Evolutionary conservation across 2,797 vertebrate species (phyloP), one percentile per base, ranked within the genome.

Genomic region (Iguana delicatissima): DNA sequence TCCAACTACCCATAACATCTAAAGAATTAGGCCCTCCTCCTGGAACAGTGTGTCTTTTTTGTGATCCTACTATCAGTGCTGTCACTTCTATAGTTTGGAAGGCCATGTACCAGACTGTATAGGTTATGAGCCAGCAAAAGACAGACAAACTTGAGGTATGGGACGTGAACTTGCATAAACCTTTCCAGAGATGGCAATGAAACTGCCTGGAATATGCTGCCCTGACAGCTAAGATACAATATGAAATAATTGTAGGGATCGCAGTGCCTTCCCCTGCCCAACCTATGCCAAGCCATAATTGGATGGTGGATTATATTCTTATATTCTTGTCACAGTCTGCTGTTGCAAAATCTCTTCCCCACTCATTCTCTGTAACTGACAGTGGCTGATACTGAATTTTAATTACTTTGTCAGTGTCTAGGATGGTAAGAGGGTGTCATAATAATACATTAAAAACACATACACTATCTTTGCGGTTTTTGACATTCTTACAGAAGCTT

Each of bases 211-310:
- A 20, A 26, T 46, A 6, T 52, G 35, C 20, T 76, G 42, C 20
- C 32, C 64, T 89, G 82, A 85, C 82, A 88, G 83, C 7, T 89
- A 89, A 82, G 79, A 77, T 77, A 59, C 46, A 89, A 69, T 85
- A 84, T 91, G 67, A 82, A 89, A 57, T 74, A 89, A 86, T 52
- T 76, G 52, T 85, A 20, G 55, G 4, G 20, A 24, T 87, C 0
- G 4, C 35, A 90, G 0, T n/a, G 84, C 0, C 29, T 6, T 84
- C 35, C 1, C 26, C 57, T 42, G 1, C 46, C 82, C 76, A 8
- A 26, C 79, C 4, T n/a, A 52, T n/a, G 20, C 72, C 46, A 89
- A 52, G 77, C 0, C 4, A 6, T 35, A 72, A 91, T 76, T 89
- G 72, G 79, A 89, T 82, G 73, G 69, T 52, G 92, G n/a, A 9